These are phyloP conservation scores for Achlya flavicornis DNA, from an alignment of 2,888 invertebrate genomes.

Conservation along the genomic window DNA sequence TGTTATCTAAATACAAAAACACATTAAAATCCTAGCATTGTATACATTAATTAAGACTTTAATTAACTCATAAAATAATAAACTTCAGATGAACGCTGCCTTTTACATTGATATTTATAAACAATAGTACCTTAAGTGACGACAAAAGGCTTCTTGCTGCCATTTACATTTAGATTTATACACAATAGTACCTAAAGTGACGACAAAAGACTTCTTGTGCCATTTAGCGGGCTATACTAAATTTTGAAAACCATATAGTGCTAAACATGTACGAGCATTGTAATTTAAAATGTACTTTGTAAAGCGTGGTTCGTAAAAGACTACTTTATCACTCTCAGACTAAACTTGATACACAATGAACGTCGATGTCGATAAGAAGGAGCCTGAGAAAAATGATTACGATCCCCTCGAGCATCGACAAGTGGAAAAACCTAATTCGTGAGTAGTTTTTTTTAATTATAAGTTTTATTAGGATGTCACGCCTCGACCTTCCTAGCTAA, in stretches of 20 bases:
- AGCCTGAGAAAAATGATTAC: conserved; percentile 50
- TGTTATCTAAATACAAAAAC: conserved; percentile 29
- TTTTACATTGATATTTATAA: background rate
- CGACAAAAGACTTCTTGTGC: background rate
- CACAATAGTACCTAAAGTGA: background rate
- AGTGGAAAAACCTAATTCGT: conserved; percentile 78
- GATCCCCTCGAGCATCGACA: conserved; percentile 74
- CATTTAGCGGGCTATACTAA: background rate
- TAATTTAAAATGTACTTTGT: background rate
- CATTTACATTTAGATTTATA: background rate
- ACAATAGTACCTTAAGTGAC: background rate
- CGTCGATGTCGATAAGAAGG: conserved; percentile 36
- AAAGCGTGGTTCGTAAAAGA: conserved; percentile 8
- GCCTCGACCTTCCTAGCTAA: no score
- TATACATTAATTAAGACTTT: conserved; percentile 42
- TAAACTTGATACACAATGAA: conserved; percentile 38
- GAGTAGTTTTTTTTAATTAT: conserved; percentile 46
- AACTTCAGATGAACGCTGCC: conserved; percentile 14
- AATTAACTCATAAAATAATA: conserved; percentile 38
- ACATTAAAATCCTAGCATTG: conserved; percentile 41
- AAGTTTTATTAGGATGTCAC: background rate
- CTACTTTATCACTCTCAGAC: conserved; percentile 25
- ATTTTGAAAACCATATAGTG: background rate
- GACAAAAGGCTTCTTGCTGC: background rate
- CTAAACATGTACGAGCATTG: no score